Percentiles rank a stretch among this genome's conserved stretches.
These are phyloP conservation scores for Andrena trimmerana DNA, from an alignment of 2,888 invertebrate genomes.

Conservation along the genomic window DNA sequence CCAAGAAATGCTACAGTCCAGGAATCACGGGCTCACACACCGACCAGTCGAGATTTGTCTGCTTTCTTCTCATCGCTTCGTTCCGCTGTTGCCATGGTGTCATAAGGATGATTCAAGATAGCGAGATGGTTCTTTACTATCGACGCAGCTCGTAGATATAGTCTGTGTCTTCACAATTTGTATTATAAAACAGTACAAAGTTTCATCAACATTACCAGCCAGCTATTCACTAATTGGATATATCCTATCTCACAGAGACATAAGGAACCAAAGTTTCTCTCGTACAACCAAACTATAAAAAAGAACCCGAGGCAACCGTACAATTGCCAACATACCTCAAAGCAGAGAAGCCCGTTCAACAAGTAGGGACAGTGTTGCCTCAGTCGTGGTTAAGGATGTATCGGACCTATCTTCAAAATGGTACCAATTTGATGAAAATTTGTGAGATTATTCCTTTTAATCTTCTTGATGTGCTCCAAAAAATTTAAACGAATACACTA, in stretches of 20 bases:
- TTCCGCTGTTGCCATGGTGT: background rate
- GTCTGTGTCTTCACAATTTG: no score
- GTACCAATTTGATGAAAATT: no score
- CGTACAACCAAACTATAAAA: background rate
- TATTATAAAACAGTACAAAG: no score
- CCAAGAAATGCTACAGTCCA: background rate
- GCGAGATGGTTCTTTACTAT: no score
- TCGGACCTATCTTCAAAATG: no score
- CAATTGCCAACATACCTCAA: slow-evolving; percentile 14
- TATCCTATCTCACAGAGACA: background rate
- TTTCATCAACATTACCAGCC: no score
- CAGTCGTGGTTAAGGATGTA: background rate
- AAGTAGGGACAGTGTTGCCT: slow-evolving; percentile 11
- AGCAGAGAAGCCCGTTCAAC: slow-evolving; percentile 7
- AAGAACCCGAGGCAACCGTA: background rate
- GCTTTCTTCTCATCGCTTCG: slow-evolving; percentile 2
- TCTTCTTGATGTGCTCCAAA: no score
- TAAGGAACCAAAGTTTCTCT: background rate
- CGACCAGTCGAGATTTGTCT: background rate
- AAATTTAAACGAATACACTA: no score
- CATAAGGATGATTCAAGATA: background rate
- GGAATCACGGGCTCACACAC: background rate
- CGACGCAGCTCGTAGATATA: no score
- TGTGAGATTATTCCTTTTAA: no score
- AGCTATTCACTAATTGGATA: no score